These are phyloP conservation scores for Drosophila neotestacea DNA, from an alignment of 2,888 invertebrate genomes.

Conservation along the genomic window DNA sequence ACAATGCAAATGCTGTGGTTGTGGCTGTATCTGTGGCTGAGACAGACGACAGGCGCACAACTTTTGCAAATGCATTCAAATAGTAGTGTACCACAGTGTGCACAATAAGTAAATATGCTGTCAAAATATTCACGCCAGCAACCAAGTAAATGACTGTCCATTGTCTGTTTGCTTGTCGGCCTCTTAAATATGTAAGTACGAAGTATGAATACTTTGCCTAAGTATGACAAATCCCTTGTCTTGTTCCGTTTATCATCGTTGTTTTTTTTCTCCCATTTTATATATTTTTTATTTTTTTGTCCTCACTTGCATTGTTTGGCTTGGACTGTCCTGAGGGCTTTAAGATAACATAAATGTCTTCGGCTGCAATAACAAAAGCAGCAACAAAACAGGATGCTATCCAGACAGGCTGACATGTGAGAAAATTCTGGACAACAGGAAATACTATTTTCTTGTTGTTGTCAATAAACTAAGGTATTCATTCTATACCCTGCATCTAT, in stretches of 20 bases:
- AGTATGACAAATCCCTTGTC: conserved; percentile 68
- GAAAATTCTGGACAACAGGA: conserved; percentile 37
- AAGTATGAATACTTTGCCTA: conserved; percentile 45
- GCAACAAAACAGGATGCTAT: conserved; percentile 41
- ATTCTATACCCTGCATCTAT: conserved; percentile 12
- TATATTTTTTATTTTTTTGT: conserved; percentile 6
- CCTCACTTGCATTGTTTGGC: conserved; percentile 61
- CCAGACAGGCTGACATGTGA: conserved; percentile 42
- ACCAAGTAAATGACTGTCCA: conserved; percentile 53
- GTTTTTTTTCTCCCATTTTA: conserved; percentile 9
- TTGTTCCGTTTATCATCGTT: conserved; percentile 27
- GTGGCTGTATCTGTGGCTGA: background rate
- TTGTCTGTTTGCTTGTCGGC: conserved; percentile 43
- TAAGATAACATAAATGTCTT: conserved; percentile 70
- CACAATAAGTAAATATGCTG: conserved; percentile 58
- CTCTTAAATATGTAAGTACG: conserved; percentile 46
- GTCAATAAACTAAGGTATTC: conserved; percentile 51
- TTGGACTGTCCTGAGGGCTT: conserved; percentile 57
- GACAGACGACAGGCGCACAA: conserved; percentile 42
- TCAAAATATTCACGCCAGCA: conserved; percentile 65
- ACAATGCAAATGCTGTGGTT: conserved; percentile 45
- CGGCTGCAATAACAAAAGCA: conserved; percentile 45
- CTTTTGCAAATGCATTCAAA: conserved; percentile 49
- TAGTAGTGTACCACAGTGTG: conserved; percentile 57
- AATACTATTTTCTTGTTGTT: conserved; percentile 19